Evolutionary conservation across 2,113 vertebrate genomes (phyloP), one percentile per base, ranked within the genome.

Genomic region (Trinectes maculatus): DNA sequence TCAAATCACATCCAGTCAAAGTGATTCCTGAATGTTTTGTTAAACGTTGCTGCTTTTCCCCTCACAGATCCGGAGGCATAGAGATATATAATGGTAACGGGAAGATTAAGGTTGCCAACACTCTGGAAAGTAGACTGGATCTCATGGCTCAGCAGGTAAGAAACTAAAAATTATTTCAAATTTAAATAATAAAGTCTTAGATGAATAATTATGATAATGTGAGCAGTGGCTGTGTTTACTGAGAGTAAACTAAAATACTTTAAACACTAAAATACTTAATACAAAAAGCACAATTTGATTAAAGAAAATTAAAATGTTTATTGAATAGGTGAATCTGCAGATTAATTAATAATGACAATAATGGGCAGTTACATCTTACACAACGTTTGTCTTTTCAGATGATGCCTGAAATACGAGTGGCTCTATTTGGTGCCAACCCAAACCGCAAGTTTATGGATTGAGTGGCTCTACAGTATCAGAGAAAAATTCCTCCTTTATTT

Each of bases 371-470:
- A n/a, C n/a, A n/a, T n/a, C n/a, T n/a, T n/a, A 10, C 28, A 19
- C 26, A 9, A 2, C 11, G 33, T 74, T 7, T 70, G 42, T 87
- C 52, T 87, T 73, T 61, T 66, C 92, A 99, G 98, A 99, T 99
- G 98, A 98, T 98, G 96, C 98, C 98, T 66, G 96, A 98, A 78
- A 94, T 99, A 67, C 91, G 98, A 79, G 95, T 96, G 84, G 91
- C 94, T 77, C 94, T 99, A 75, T 99, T 99, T 24, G 98, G 98
- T 70, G 93, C 92, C 78, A 99, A 99, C 85, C 93, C 90, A 70
- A 99, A 98, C 87, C 94, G 96, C 88, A 99, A 96, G 86, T 99
- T 99, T 82, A 21, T 98, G 95, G 98, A 99, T 85, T 99, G 88
- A 95, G 69, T 34, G 5, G 10, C 62, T 54, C 18, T 0, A 21